phyloP scores from a whole-genome alignment of 2,797 vertebrate species.

The Morus bassanus region DNA sequence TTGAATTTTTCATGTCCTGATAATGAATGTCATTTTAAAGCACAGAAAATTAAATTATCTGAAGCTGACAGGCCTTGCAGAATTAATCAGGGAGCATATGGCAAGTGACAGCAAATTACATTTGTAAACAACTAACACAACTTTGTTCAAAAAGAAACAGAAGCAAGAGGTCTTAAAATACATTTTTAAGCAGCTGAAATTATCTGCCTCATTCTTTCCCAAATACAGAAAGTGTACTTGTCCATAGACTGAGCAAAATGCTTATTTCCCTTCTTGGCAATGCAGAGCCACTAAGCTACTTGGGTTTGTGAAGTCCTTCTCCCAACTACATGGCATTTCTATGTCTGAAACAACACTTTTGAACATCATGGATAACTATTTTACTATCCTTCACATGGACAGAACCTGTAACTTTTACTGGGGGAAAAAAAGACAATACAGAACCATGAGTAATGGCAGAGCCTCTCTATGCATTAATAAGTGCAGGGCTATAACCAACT shows the following conservation, averaged over 20 bases:
- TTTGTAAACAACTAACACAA: conserved; percentile 64
- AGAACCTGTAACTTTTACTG: background rate
- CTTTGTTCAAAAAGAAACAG: conserved; percentile 62
- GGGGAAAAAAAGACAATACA: background rate
- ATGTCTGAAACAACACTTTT: background rate
- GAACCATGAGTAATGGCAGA: background rate
- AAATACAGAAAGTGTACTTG: background rate
- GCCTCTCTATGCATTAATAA: background rate
- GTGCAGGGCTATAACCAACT: background rate
- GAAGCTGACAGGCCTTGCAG: conserved; percentile 62
- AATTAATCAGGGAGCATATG: conserved; percentile 77
- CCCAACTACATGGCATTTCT: background rate
- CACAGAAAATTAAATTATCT: conserved; percentile 73
- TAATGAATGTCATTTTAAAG: conserved; percentile 73
- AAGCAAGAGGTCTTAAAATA: background rate
- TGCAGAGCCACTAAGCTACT: background rate
- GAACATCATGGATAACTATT: background rate
- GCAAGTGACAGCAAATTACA: conserved; percentile 75
- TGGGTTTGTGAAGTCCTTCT: background rate
- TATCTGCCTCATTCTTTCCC: background rate
- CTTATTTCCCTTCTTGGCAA: background rate
- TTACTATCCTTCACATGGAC: background rate
- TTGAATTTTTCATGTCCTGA: conserved; percentile 67
- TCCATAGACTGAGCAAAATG: background rate
- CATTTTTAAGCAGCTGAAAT: background rate